Evolutionary conservation across 2,888 invertebrate species (phyloP).

Genomic region (Erebia epiphron): DNA sequence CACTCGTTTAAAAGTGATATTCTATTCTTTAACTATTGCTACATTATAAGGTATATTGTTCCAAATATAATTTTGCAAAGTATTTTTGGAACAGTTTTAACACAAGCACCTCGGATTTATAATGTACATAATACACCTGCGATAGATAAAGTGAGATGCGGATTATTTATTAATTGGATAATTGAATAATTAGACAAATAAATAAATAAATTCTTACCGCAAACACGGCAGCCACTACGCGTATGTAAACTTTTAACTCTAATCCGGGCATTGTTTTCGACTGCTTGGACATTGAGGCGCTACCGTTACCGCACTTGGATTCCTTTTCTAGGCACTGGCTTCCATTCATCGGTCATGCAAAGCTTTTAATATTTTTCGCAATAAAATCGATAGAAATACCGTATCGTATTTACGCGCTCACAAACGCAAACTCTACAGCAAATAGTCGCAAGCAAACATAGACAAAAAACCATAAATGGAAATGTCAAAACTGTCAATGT

Average conservation of each 20-base stretch:
- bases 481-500: neutral
- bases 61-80: neutral
- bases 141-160: neutral
- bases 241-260: slow-evolving; percentile 69
- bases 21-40: neutral
- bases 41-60: neutral
- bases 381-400: slow-evolving; percentile 45
- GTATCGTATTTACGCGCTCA: slow-evolving; percentile 54
- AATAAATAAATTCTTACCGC: slow-evolving; percentile 56
- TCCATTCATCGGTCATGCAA: slow-evolving; percentile 30
- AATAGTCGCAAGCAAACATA: neutral
- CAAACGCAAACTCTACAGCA: no score
- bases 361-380: slow-evolving; percentile 27
- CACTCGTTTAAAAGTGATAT: neutral
- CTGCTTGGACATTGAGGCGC: slow-evolving; percentile 62
- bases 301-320: slow-evolving; percentile 22
- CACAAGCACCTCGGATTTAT: neutral
- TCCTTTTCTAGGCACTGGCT: slow-evolving; percentile 25
- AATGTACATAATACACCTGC: neutral
- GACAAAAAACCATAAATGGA: neutral
- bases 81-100: neutral
- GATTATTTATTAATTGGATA: neutral
- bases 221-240: slow-evolving; percentile 72
- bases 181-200: neutral
- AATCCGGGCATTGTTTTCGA: slow-evolving; percentile 69